Evolutionary conservation across 2,888 invertebrate genomes (phyloP).

Genomic region (Acheta domesticus): DNA sequence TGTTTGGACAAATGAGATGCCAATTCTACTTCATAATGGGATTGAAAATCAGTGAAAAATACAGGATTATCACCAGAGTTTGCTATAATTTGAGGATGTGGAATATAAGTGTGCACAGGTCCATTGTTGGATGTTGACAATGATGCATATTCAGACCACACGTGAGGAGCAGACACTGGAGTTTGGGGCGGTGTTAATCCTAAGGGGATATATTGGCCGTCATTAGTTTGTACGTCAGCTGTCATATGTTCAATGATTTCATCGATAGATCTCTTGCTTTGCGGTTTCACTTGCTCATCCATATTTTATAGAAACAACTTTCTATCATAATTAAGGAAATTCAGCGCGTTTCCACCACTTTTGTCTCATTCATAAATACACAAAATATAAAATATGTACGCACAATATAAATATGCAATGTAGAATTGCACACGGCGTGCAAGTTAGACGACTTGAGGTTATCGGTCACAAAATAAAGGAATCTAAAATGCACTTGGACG

Average conservation of each 20-base stretch:
- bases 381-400: not conserved
- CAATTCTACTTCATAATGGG: slow-evolving; percentile 31
- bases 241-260: slow-evolving; percentile 60
- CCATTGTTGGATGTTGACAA: slow-evolving; percentile 21
- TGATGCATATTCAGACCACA: slow-evolving; percentile 45
- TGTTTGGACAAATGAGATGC: slow-evolving; percentile 29
- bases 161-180: slow-evolving; percentile 40
- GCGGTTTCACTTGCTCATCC: slow-evolving; percentile 27
- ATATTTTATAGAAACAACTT: not conserved
- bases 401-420: not conserved
- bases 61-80: slow-evolving; percentile 29
- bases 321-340: not conserved
- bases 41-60: slow-evolving; percentile 27
- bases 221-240: slow-evolving; percentile 54
- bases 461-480: not conserved
- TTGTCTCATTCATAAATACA: too few species aligned
- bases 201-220: slow-evolving; percentile 56
- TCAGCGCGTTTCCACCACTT: too few species aligned
- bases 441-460: not conserved
- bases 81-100: slow-evolving; percentile 27
- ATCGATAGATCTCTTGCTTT: slow-evolving; percentile 43
- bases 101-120: slow-evolving; percentile 23
- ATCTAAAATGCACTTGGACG: too few species aligned
- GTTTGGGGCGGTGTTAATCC: slow-evolving; percentile 50
- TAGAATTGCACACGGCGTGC: not conserved